Evolutionary conservation across 2,113 vertebrate species (phyloP), one percentile per base, ranked within the genome.

Genomic region (Cyanistes caeruleus): DNA sequence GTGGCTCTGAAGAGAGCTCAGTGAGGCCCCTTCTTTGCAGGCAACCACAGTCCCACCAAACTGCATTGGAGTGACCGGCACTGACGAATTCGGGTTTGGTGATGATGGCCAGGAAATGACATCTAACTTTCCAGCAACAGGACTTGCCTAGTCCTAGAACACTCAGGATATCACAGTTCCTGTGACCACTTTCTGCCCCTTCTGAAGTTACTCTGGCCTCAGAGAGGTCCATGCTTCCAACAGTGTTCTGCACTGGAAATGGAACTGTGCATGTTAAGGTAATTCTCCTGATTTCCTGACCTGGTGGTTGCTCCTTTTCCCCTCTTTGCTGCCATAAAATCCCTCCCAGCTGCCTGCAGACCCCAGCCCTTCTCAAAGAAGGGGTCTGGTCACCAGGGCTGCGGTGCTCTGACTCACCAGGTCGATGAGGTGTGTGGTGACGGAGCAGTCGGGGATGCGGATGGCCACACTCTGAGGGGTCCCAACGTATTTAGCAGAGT

Each of bases 381-480:
- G 49, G 15, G 49, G 5, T 23, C 39, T 13, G 48, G 13, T 6
- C 3, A 0, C 4, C 6, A 2, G 22, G 3, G 15, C 46, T 39
- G 77, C 6, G 21, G 39, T 10, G 44, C 27, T 12, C 5, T 6
- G 64, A 48, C 96, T 95, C 97, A 99, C 99, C 97, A 98, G 74
- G 96, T 98, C 98, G 3, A 99, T 99, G 76, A 99, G 98, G 77
- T 99, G 98, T 2, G 99, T 99, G 60, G 98, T 98, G 68, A 99
- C 98, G 15, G 98, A 95, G 88, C 99, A 99, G 97, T 99, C 98
- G 1, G 99, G 99, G 96, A 98, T 98, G 94, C 99, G 98, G 93
- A 99, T 98, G 56, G 99, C 99, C 5, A 99, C 96, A 39, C 99
- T 99, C 93, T 98, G 98, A 58, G 98, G 97, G 19, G 99, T 99